Conservation (phyloP, 2,888 invertebrate species). For the Volucella inflata region DNA sequence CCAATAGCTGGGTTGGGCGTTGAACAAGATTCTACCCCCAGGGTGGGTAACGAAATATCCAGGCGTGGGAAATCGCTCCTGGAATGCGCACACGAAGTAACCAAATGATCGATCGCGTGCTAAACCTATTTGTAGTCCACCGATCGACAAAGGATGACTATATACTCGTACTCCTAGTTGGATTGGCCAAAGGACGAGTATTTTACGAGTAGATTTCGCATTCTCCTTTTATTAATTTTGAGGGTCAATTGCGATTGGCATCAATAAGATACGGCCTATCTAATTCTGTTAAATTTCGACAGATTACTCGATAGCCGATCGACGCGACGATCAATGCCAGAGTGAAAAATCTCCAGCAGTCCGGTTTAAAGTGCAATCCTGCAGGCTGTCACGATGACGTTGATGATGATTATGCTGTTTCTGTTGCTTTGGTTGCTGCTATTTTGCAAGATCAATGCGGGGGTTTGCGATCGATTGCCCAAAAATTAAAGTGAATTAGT, state of each 20-base stretch:
- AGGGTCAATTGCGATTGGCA: constrained; percentile 73
- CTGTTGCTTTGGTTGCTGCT: constrained; percentile 23
- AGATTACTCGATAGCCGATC: constrained; percentile 44
- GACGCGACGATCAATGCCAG: constrained; percentile 58
- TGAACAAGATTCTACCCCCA: constrained; percentile 74
- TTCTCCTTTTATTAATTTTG: constrained; percentile 32
- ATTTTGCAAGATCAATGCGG: constrained; percentile 61
- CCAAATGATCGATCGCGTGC: constrained; percentile 65
- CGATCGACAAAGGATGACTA: constrained; percentile 45
- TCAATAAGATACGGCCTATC: constrained; percentile 60
- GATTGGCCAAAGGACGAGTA: neutral
- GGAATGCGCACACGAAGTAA: constrained; percentile 74
- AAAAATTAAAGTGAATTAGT: constrained; percentile 75
- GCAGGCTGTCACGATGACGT: constrained; percentile 75
- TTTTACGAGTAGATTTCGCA: neutral
- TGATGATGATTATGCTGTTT: constrained; percentile 70
- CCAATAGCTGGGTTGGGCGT: constrained; percentile 60
- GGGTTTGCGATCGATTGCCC: constrained; percentile 70
- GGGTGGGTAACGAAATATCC: constrained; percentile 67
- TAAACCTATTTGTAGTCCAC: constrained; percentile 57
- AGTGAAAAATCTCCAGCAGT: constrained; percentile 1
- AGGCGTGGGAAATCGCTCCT: constrained; percentile 75
- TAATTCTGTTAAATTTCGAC: constrained; percentile 66
- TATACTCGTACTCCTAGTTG: constrained; percentile 25
- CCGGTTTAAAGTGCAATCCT: constrained; percentile 70